Evolutionary conservation across 2,888 invertebrate species (phyloP).

Genomic region (Amphipoea oculea): DNA sequence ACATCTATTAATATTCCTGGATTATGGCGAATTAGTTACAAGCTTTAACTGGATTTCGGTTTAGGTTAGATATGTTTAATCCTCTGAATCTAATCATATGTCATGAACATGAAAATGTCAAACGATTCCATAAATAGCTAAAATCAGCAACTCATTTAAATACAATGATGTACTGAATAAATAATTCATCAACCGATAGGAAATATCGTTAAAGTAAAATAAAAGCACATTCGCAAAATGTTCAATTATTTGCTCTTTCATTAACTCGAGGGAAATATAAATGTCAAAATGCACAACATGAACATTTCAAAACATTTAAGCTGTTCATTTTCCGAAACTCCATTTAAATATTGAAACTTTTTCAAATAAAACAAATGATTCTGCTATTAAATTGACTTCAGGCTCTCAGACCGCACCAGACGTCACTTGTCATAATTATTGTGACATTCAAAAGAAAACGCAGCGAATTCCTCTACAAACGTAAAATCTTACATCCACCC

Average conservation of each 20-base stretch:
- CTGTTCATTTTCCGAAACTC: constrained; percentile 30
- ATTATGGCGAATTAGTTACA: constrained; percentile 49
- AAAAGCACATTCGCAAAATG: constrained; percentile 1
- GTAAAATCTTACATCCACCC: neutral
- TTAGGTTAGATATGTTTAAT: constrained; percentile 1
- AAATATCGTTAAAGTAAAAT: constrained; percentile 1
- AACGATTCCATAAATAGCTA: neutral
- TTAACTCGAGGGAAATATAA: constrained; percentile 10
- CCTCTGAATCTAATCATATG: constrained; percentile 2
- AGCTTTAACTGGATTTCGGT: constrained; percentile 19
- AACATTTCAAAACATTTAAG: constrained; percentile 34
- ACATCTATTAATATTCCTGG: constrained; percentile 59
- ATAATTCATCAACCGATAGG: neutral
- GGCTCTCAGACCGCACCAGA: constrained; percentile 57
- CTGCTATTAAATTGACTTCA: constrained; percentile 60
- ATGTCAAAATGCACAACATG: constrained; percentile 21
- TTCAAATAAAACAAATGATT: constrained; percentile 57
- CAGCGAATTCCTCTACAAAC: constrained; percentile 53
- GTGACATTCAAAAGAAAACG: constrained; percentile 69
- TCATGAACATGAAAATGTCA: neutral
- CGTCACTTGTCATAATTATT: constrained; percentile 71
- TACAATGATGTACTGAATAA: constrained; percentile 11
- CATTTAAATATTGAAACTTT: constrained; percentile 53
- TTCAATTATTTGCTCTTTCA: constrained; percentile 5
- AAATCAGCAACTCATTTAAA: neutral